phyloP scores from a whole-genome alignment of 2,888 invertebrate species.

The Sinotaia quadrata region DNA sequence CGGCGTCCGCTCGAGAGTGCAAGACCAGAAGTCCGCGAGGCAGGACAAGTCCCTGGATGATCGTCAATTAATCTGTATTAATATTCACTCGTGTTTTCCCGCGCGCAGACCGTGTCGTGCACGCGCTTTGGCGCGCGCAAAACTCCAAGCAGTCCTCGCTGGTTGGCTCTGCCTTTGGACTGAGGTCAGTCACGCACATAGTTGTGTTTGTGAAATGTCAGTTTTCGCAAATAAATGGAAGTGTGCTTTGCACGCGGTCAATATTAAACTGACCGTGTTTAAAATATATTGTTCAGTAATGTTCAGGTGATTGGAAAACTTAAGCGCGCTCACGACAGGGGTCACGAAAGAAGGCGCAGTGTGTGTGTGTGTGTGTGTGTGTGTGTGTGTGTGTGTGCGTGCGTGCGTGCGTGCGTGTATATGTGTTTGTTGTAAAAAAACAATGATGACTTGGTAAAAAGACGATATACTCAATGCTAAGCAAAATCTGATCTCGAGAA shows the following conservation, averaged over 20 bases:
- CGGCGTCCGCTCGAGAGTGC: background rate
- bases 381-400: background rate
- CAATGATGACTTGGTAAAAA: background rate
- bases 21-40: background rate
- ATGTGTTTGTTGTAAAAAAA: too few relatives aligned
- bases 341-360: background rate
- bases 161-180: too few relatives aligned
- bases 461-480: background rate
- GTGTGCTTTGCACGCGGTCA: too few relatives aligned
- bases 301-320: too few relatives aligned
- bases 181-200: too few relatives aligned
- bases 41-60: constrained; percentile 7
- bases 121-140: too few relatives aligned
- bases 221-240: too few relatives aligned
- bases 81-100: constrained; percentile 16
- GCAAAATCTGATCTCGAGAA: background rate
- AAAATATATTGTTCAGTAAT: too few relatives aligned
- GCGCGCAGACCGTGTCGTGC: background rate
- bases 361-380: constrained; percentile 5
- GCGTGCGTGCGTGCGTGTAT: background rate
- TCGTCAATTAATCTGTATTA: constrained; percentile 22
- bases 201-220: too few relatives aligned
- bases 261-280: too few relatives aligned
- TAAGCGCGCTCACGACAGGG: too few relatives aligned
- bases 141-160: background rate